phyloP scores from a whole-genome alignment of 2,797 vertebrate species.

The Hylomyscus alleni region DNA sequence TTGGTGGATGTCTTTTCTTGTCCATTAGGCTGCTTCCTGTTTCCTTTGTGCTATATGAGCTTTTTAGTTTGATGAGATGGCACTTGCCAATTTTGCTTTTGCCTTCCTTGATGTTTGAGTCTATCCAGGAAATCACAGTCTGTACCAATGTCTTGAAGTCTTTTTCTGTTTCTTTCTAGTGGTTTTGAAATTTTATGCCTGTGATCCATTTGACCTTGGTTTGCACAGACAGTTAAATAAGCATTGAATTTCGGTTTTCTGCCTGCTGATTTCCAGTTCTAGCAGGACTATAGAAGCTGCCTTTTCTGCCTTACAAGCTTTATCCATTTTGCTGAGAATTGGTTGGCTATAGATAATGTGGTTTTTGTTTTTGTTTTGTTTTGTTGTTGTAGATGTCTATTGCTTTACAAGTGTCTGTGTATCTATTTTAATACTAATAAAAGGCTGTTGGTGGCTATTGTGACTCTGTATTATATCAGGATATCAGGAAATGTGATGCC shows the following conservation, averaged over 20 bases:
- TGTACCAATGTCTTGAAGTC: not conserved
- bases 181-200: not conserved
- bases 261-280: not conserved
- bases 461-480: not conserved
- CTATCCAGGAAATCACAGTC: not conserved
- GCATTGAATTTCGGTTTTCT: not conserved
- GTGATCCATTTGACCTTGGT: not conserved
- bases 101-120: not conserved
- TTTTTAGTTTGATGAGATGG: not conserved
- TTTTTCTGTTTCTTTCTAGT: not conserved
- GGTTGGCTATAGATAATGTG: not conserved
- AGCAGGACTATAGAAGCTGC: not conserved
- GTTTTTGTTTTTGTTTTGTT: not conserved
- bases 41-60: not conserved
- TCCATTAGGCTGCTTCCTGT: not conserved
- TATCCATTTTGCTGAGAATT: not conserved
- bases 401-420: not conserved
- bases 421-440: not conserved
- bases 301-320: fast-evolving
- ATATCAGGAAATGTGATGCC: not conserved
- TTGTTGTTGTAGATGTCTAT: not conserved
- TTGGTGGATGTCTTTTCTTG: not conserved
- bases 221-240: not conserved
- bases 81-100: not conserved
- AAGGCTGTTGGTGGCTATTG: not conserved